A percentile compares a stretch with the other conserved stretches of the same genome.
Conservation (phyloP, 1,140 invertebrate genomes). For the Sesamia nonagrioides region DNA sequence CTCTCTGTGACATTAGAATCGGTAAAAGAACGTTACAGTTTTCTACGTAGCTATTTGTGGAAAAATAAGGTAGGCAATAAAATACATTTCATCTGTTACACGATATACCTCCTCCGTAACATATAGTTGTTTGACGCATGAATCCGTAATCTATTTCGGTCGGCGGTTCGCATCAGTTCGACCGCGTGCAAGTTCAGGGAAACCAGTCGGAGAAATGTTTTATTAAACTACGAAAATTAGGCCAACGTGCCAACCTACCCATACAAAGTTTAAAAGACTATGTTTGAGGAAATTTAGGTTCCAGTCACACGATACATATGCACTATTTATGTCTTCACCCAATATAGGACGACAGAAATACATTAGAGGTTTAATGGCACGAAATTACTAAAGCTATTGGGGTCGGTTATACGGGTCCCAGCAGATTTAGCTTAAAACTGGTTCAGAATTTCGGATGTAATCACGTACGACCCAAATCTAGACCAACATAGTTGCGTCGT, state of each 20-base stretch:
- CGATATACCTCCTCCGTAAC: constrained; percentile 21
- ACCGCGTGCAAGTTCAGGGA: constrained; percentile 78
- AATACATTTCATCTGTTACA: neutral
- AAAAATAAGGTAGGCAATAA: neutral
- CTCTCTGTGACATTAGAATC: no score
- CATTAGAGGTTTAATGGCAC: constrained; percentile 46
- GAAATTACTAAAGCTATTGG: constrained; percentile 52
- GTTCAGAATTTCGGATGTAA: constrained; percentile 60
- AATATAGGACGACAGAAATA: constrained; percentile 43
- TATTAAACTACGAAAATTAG: constrained; percentile 75
- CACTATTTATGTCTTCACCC: constrained; percentile 33
- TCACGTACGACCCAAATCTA: constrained; percentile 68
- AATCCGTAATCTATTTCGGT: constrained; percentile 64
- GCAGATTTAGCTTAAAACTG: constrained; percentile 60
- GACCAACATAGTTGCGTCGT: constrained; percentile 54
- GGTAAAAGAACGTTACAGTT: neutral
- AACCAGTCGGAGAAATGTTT: constrained; percentile 73
- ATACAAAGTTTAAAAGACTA: constrained; percentile 30
- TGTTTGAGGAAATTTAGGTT: constrained; percentile 50
- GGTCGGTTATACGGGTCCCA: constrained; percentile 58
- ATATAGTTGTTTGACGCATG: constrained; percentile 38
- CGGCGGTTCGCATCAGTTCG: constrained; percentile 61
- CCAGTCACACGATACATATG: constrained; percentile 30
- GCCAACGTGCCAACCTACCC: constrained; percentile 64
- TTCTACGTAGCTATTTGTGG: neutral